Conservation (phyloP, 1,140 invertebrate species). For the Anastrepha obliqua region DNA sequence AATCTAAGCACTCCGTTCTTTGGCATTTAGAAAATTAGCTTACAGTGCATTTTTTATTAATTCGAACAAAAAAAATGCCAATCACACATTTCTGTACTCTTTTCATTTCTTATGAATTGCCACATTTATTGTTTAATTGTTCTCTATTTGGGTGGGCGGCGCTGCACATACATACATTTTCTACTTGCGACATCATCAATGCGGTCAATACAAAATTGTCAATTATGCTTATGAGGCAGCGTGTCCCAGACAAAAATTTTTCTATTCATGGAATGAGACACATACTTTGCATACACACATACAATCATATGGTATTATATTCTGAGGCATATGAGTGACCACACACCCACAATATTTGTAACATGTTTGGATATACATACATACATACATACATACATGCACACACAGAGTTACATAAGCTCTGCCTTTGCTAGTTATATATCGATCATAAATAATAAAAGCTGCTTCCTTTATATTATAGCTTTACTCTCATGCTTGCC, state of each 20-base stretch:
- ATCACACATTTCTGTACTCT: neutral
- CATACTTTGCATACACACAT: neutral
- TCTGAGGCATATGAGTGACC: neutral
- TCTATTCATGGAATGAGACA: neutral
- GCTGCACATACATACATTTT: neutral
- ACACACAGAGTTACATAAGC: neutral
- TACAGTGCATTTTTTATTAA: constrained; percentile 12
- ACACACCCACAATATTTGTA: neutral
- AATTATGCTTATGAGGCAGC: neutral
- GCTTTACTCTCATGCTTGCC: neutral
- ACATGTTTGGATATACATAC: neutral
- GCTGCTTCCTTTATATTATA: neutral
- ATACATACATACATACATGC: neutral
- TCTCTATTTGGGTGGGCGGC: constrained; percentile 9
- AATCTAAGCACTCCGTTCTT: neutral
- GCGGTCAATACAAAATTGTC: neutral
- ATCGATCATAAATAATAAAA: neutral
- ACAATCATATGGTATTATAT: too few relatives aligned
- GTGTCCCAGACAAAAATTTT: neutral
- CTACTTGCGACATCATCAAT: neutral
- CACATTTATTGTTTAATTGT: constrained; percentile 40
- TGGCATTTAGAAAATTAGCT: neutral
- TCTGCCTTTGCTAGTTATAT: neutral
- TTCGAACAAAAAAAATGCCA: neutral
- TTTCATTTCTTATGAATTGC: neutral